Evolutionary conservation across 2,888 invertebrate species (phyloP).

Genomic region (Lasioglossum lativentre): DNA sequence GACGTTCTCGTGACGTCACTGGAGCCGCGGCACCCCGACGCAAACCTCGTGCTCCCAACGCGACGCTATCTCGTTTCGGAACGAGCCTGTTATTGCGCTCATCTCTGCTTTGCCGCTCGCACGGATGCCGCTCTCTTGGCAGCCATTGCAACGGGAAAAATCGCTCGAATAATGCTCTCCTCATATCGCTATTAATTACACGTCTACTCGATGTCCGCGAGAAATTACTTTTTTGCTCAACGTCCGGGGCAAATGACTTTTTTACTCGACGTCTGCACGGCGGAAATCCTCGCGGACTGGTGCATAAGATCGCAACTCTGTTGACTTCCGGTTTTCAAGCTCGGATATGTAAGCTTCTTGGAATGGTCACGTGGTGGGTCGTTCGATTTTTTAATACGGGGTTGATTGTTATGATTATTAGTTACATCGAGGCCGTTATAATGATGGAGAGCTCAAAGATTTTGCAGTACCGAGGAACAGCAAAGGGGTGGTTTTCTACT

Average conservation of each 20-base stretch:
- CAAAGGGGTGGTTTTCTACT: too few relatives aligned
- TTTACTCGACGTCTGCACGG: not conserved
- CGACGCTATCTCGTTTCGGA: slow-evolving; percentile 7
- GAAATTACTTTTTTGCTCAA: not conserved
- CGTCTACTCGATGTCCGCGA: not conserved
- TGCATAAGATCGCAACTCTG: not conserved
- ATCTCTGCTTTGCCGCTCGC: not conserved
- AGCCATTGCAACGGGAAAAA: not conserved
- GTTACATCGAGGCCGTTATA: too few relatives aligned
- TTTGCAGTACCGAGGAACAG: too few relatives aligned
- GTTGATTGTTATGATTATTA: too few relatives aligned
- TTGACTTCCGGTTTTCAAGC: not conserved
- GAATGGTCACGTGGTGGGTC: too few relatives aligned
- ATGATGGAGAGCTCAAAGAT: too few relatives aligned
- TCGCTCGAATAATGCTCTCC: not conserved
- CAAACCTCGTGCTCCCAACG: not conserved
- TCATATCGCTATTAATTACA: not conserved
- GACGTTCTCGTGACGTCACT: slow-evolving; percentile 77
- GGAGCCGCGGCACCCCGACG: slow-evolving; percentile 71
- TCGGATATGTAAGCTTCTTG: not conserved
- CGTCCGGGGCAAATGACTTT: not conserved
- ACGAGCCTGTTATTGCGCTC: not conserved
- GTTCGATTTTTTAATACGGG: too few relatives aligned
- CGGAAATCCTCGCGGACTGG: not conserved
- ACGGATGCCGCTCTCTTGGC: not conserved